phyloP scores from a whole-genome alignment of 2,113 vertebrate species.

The Ictalurus punctatus region DNA sequence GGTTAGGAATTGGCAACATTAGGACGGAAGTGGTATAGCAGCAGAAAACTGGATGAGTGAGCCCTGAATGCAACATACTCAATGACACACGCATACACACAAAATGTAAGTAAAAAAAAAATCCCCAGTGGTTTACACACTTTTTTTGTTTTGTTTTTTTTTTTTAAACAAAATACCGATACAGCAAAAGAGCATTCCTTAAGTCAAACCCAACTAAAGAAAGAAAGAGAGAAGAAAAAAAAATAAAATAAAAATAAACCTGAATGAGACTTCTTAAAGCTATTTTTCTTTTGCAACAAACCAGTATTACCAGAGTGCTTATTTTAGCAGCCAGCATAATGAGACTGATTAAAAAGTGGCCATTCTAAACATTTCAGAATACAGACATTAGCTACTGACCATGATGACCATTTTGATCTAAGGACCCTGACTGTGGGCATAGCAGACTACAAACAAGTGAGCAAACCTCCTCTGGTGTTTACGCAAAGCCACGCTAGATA shows the following conservation, averaged over 20 bases:
- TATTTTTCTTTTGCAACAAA: slow-evolving; percentile 34
- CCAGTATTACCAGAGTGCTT: not conserved
- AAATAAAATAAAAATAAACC: not conserved
- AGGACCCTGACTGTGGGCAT: not conserved
- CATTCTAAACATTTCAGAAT: slow-evolving; percentile 22
- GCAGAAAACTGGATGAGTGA: slow-evolving; percentile 29
- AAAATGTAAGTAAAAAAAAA: not conserved
- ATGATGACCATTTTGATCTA: slow-evolving; percentile 16
- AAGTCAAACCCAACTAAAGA: slow-evolving; percentile 28
- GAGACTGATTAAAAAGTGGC: not conserved
- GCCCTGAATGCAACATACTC: slow-evolving; percentile 2
- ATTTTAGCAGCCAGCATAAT: slow-evolving; percentile 15
- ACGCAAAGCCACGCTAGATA: not conserved
- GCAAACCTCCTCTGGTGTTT: not conserved
- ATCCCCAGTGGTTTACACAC: slow-evolving; percentile 18
- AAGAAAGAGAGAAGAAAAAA: not conserved
- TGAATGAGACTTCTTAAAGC: slow-evolving; percentile 47
- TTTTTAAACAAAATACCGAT: not conserved
- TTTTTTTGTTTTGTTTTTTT: not conserved
- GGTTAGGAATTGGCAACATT: slow-evolving; percentile 7
- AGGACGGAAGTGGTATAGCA: slow-evolving; percentile 36
- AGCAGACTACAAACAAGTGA: slow-evolving; percentile 3
- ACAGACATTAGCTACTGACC: slow-evolving; percentile 2
- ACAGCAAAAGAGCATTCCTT: slow-evolving; percentile 13
- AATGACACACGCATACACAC: not conserved